Evolutionary conservation across 2,888 invertebrate genomes (phyloP).

Genomic region (Melinaea menophilus): DNA sequence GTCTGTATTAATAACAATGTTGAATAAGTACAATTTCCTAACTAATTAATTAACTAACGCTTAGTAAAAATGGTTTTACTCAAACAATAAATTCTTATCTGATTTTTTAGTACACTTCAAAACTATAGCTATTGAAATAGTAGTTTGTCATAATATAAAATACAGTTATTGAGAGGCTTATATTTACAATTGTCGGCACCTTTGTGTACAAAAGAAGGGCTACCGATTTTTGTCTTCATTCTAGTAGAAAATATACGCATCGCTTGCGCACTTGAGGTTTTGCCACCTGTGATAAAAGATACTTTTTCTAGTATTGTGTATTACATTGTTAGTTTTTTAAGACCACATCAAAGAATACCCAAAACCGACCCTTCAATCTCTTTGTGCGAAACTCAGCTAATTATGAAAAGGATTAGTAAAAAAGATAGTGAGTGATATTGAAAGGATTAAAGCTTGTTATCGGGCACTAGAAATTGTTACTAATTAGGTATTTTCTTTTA

Average conservation of each 20-base stretch:
- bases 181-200: conserved; percentile 42
- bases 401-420: conserved; percentile 49
- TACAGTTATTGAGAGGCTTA: conserved; percentile 24
- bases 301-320: conserved; percentile 42
- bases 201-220: conserved; percentile 56
- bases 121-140: background rate
- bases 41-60: no score
- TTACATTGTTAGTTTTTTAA: conserved; percentile 57
- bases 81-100: background rate
- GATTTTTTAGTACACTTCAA: background rate
- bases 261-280: conserved; percentile 68
- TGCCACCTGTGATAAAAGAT: conserved; percentile 69
- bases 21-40: no score
- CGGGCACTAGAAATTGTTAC: conserved; percentile 39
- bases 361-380: conserved; percentile 26
- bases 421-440: conserved; percentile 45
- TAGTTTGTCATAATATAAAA: conserved; percentile 9
- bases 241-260: conserved; percentile 57
- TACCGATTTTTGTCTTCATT: conserved; percentile 51
- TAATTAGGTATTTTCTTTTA: conserved; percentile 14
- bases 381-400: conserved; percentile 48
- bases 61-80: no score
- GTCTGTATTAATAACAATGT: background rate
- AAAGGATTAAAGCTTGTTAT: conserved; percentile 46
- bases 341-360: conserved; percentile 40